A percentile compares a stretch with the other conserved stretches of the same genome.
Evolutionary conservation across 2,113 vertebrate species (phyloP).

Genomic region (Tyto alba): DNA sequence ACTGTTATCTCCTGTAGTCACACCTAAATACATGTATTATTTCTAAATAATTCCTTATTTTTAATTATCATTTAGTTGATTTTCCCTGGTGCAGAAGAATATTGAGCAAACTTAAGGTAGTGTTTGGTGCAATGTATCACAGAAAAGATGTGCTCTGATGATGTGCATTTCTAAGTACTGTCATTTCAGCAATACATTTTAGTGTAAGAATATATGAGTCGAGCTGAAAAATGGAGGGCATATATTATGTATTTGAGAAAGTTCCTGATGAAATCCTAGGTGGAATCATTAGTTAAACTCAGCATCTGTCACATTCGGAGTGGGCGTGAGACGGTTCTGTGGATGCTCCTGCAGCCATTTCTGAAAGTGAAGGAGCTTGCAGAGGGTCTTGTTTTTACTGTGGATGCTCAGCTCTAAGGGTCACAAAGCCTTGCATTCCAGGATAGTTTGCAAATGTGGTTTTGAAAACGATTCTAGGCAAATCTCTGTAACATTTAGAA

Average conservation of each 20-base stretch:
- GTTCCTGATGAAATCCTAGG: neutral
- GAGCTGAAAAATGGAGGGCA: slow-evolving; percentile 21
- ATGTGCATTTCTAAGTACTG: neutral
- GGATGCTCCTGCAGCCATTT: neutral
- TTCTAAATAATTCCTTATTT: slow-evolving; percentile 24
- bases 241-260: neutral
- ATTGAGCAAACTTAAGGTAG: neutral
- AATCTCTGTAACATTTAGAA: neutral
- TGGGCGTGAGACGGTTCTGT: fast-evolving
- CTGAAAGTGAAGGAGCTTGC: neutral
- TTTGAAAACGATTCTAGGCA: neutral
- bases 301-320: neutral
- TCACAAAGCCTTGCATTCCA: neutral
- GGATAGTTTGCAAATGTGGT: neutral
- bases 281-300: neutral
- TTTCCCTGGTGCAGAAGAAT: neutral
- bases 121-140: neutral
- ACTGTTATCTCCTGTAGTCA: neutral
- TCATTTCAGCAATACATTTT: neutral
- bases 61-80: slow-evolving; percentile 43
- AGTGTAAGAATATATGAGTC: neutral
- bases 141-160: neutral
- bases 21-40: neutral
- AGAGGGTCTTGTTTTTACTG: neutral
- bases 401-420: fast-evolving